Percentiles rank a stretch among this genome's conserved stretches.
Evolutionary conservation across 2,113 vertebrate species (phyloP).

Genomic region (Oophaga pumilio): DNA sequence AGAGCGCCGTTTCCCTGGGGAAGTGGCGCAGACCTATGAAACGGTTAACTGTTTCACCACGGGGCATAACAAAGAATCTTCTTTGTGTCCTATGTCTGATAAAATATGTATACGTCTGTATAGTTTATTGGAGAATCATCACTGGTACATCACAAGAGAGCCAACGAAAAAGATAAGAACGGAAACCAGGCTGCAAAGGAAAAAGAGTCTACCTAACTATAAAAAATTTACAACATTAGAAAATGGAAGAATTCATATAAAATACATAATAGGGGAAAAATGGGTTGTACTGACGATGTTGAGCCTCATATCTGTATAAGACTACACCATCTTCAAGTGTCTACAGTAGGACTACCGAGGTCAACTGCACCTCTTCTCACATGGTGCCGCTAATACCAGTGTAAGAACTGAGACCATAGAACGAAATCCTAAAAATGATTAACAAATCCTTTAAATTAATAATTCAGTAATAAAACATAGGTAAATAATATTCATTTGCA

Average conservation of each 20-base stretch:
- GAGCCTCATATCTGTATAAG: too few species aligned
- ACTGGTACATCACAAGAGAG: background rate
- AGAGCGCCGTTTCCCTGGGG: constrained; percentile 2
- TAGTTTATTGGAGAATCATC: background rate
- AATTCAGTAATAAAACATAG: too few species aligned
- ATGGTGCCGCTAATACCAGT: too few species aligned
- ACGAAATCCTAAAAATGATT: too few species aligned
- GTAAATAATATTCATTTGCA: too few species aligned
- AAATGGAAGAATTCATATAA: background rate
- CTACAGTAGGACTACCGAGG: too few species aligned
- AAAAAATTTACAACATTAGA: background rate
- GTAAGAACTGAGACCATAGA: too few species aligned
- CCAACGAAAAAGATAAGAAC: background rate
- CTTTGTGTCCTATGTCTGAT: constrained; percentile 12
- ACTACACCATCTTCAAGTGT: too few species aligned
- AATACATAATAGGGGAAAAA: background rate
- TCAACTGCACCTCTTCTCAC: too few species aligned
- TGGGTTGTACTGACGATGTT: background rate
- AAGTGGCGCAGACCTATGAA: background rate
- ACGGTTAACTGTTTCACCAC: constrained; percentile 15
- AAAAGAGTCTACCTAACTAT: background rate
- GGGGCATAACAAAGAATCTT: constrained; percentile 1
- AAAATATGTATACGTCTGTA: constrained; percentile 17
- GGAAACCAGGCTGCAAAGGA: background rate
- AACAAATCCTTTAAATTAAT: too few species aligned